These are phyloP conservation scores for Gryllus longicercus DNA, from an alignment of 2,888 invertebrate species.

Conservation along the genomic window DNA sequence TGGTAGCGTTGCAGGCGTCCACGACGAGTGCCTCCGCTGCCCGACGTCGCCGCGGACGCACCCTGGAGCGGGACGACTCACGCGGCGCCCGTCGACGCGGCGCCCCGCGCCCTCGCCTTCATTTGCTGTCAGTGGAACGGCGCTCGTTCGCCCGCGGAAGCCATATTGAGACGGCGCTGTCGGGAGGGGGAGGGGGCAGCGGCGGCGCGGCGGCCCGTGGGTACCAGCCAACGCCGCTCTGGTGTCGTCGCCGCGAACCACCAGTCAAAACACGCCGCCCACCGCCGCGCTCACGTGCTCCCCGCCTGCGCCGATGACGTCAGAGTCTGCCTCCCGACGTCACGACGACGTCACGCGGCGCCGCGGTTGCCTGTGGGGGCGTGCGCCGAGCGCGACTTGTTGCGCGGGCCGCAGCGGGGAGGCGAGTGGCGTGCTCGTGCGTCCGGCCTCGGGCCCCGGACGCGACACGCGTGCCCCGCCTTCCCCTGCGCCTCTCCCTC, in stretches of 20 bases:
- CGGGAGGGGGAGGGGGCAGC: neutral
- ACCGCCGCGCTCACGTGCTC: constrained; percentile 12
- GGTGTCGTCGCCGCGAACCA: constrained; percentile 29
- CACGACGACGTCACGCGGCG: constrained; percentile 5
- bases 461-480: neutral
- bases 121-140: constrained; percentile 31
- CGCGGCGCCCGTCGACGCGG: neutral
- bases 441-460: neutral
- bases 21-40: neutral
- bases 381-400: constrained; percentile 1
- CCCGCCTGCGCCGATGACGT: neutral
- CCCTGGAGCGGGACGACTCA: neutral
- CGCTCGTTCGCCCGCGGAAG: constrained; percentile 32
- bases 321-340: neutral
- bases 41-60: neutral
- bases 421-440: neutral
- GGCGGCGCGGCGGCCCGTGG: constrained; percentile 2
- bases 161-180: constrained; percentile 34
- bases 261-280: constrained; percentile 30
- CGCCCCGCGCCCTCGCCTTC: neutral
- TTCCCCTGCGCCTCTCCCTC: neutral
- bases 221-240: constrained; percentile 32
- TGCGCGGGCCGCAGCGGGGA: neutral
- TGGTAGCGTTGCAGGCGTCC: too few species aligned
- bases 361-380: neutral